phyloP scores from a whole-genome alignment of 1,140 invertebrate species.

The Drosophila willistoni region DNA sequence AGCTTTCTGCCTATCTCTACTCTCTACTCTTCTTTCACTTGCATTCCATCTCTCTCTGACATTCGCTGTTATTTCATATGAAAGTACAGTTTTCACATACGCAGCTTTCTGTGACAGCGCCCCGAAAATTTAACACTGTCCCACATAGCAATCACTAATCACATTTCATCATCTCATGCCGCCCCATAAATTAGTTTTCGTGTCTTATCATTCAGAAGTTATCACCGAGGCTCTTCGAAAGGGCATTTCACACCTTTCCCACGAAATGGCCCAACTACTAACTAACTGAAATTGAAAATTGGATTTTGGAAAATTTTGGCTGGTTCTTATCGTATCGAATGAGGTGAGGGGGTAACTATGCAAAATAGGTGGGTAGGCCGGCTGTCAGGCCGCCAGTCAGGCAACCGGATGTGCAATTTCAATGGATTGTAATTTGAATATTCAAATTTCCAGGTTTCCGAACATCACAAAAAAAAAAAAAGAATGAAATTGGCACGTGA shows the following conservation, averaged over 20 bases:
- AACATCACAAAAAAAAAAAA: conserved; percentile 15
- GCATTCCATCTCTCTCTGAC: neutral
- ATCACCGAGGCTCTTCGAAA: conserved; percentile 17
- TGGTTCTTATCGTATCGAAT: neutral
- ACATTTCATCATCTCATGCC: conserved; percentile 31
- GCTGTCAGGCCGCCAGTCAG: neutral
- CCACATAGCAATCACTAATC: conserved; percentile 10
- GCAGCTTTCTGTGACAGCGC: conserved; percentile 42
- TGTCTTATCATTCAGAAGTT: conserved; percentile 42
- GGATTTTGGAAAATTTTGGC: conserved; percentile 40
- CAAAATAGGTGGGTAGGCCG: conserved; percentile 43
- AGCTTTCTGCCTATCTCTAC: conserved; percentile 57
- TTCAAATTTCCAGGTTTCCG: conserved; percentile 54
- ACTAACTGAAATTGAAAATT: conserved; percentile 62
- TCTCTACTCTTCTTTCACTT: neutral
- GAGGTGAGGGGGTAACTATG: conserved; percentile 39
- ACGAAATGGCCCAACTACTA: neutral
- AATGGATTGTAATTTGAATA: conserved; percentile 70
- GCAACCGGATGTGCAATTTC: conserved; percentile 63
- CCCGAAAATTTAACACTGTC: conserved; percentile 23
- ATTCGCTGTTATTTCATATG: neutral
- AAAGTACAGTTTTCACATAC: conserved; percentile 18
- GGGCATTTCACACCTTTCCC: conserved; percentile 54
- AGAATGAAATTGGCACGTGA: conserved; percentile 37
- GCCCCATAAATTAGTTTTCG: conserved; percentile 43